Evolutionary conservation across 2,888 invertebrate genomes (phyloP), one percentile per base, ranked within the genome.

Genomic region (Julus scandinavius): DNA sequence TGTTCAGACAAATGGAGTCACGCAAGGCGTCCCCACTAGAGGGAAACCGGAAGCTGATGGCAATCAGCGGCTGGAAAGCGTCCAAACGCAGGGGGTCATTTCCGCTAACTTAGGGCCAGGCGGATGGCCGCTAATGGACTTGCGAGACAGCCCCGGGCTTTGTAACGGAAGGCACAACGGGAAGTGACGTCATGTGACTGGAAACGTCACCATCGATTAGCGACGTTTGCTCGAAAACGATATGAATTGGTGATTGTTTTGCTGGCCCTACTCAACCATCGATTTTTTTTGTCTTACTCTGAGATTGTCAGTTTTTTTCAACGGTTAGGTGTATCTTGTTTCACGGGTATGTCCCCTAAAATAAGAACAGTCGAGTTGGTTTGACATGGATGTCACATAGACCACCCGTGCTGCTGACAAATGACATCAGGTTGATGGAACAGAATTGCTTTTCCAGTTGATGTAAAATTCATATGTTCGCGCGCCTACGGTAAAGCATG

Each of bases 1-100:
- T 72, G 72, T 29, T n/a, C 29, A 63, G 63, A 63, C 63, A 63
- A n/a, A n/a, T 63, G 3, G n/a, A 3, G 63, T 63, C n/a, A 63
- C 63, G 63, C n/a, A 7, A 63, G 7, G 9, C 49, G 49, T 49
- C 49, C 0, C 63, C 63, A 7, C n/a, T 6, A 29, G 29, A 9
- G 72, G 72, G 20, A 72, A 72, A 72, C 72, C 20, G 72, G 72
- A 72, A 72, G 72, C 7, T 7, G 63, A n/a, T 63, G 63, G 63
- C 63, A 63, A 63, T 63, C 63, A 63, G 17, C 63, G n/a, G 63
- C n/a, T 63, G 63, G 63, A 63, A 13, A 63, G 63, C 63, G 63
- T 72, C 72, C 29, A 72, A 20, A 9, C 72, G 20, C 11, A 72
- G 72, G 72, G 72, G 29, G 2, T 72, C 72, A 72, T 72, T 72